These are phyloP conservation scores for Pelusios castaneus DNA, from an alignment of 2,113 vertebrate species.

Conservation along the genomic window DNA sequence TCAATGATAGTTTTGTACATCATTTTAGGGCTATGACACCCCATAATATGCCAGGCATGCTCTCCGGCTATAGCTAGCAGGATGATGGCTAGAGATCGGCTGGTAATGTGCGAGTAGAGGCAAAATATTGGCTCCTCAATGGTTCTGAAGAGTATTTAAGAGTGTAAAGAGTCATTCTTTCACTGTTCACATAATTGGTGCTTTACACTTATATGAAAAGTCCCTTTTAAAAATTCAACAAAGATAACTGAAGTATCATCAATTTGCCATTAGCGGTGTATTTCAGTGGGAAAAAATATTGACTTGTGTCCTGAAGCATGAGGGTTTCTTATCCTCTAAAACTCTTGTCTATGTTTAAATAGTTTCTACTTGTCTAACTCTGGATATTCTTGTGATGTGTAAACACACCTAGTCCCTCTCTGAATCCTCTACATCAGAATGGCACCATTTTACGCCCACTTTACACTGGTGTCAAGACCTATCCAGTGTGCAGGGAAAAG, in stretches of 20 bases:
- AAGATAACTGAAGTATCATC: background rate
- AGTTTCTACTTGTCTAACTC: background rate
- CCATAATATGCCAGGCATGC: background rate
- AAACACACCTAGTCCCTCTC: accelerated
- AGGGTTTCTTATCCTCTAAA: background rate
- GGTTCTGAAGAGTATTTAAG: accelerated
- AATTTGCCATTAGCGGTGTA: accelerated
- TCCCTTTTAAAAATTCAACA: accelerated
- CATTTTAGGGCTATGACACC: background rate
- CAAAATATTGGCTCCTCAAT: accelerated
- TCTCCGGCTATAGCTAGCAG: background rate
- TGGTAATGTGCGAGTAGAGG: background rate
- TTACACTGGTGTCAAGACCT: accelerated
- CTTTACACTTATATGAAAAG: background rate
- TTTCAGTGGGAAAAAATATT: accelerated
- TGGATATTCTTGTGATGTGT: background rate
- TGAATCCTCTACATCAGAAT: accelerated
- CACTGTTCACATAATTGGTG: background rate
- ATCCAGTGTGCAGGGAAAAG: background rate
- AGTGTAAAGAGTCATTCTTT: background rate
- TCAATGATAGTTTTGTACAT: background rate
- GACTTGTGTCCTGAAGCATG: background rate
- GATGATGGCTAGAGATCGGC: background rate
- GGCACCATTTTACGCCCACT: accelerated
- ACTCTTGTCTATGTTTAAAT: background rate